Evolutionary conservation across 2,888 invertebrate species (phyloP).

Genomic region (Erebia epiphron): DNA sequence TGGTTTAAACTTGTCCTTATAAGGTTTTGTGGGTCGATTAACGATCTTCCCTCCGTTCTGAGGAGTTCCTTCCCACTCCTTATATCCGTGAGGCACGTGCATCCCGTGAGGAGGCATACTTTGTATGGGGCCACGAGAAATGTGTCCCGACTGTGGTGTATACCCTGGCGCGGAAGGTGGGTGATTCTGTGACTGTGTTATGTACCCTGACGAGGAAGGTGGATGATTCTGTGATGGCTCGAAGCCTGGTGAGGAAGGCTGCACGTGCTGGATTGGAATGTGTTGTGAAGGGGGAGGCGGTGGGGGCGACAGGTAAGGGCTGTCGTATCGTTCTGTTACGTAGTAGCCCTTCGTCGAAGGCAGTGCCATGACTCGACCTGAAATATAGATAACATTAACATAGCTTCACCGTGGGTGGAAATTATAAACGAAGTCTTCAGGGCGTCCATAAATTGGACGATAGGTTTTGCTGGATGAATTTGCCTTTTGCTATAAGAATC

Average conservation of each 20-base stretch:
- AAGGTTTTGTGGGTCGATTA: conserved; percentile 70
- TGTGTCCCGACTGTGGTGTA: conserved; percentile 20
- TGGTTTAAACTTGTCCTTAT: conserved; percentile 71
- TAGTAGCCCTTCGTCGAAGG: conserved; percentile 73
- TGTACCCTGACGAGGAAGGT: neutral
- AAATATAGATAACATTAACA: conserved; percentile 10
- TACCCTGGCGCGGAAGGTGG: neutral
- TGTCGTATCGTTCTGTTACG: conserved; percentile 71
- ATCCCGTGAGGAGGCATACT: conserved; percentile 30
- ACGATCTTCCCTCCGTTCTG: conserved; percentile 69
- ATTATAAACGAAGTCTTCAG: too few species aligned
- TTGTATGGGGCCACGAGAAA: conserved; percentile 26
- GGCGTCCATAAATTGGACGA: too few species aligned
- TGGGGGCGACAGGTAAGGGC: conserved; percentile 46
- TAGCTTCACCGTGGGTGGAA: too few species aligned
- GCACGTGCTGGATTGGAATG: conserved; percentile 17
- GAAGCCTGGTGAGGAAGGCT: neutral
- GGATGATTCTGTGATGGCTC: conserved; percentile 6
- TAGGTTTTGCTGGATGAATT: too few species aligned
- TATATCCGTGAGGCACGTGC: conserved; percentile 54
- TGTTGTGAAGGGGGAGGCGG: conserved; percentile 36
- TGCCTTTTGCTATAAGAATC: too few species aligned
- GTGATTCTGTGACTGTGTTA: neutral
- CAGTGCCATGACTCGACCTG: conserved; percentile 73
- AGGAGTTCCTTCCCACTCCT: conserved; percentile 65